Evolutionary conservation across 1,140 invertebrate genomes (phyloP).

Genomic region (Nebria ingens): DNA sequence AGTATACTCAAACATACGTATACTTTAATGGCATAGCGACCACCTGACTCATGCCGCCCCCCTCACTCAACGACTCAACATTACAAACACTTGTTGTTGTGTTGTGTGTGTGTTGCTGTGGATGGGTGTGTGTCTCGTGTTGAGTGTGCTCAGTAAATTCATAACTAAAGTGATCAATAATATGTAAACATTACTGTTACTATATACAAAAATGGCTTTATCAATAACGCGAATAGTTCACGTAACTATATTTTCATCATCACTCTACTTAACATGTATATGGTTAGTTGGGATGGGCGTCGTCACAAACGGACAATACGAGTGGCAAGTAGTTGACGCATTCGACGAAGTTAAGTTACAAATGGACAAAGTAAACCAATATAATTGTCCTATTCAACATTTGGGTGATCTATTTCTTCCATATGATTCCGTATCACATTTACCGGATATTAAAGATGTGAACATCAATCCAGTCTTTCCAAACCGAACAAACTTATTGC

Average conservation of each 20-base stretch:
- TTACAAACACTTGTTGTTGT: not conserved
- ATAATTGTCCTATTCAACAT: slow-evolving; percentile 84
- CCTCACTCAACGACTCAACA: not conserved
- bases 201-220: not conserved
- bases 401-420: slow-evolving; percentile 76
- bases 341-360: slow-evolving; percentile 78
- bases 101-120: not conserved
- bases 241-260: not conserved
- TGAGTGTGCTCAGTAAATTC: no score
- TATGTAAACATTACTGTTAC: not conserved
- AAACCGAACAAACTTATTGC: slow-evolving; percentile 84
- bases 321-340: slow-evolving; percentile 77
- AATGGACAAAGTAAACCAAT: slow-evolving; percentile 66
- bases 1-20: not conserved
- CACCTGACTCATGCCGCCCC: not conserved
- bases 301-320: slow-evolving; percentile 62
- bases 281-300: slow-evolving; percentile 42
- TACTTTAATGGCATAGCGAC: not conserved
- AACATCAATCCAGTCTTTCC: slow-evolving; percentile 92
- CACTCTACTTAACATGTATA: slow-evolving; percentile 10
- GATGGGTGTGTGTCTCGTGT: not conserved
- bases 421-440: slow-evolving; percentile 73
- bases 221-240: not conserved
- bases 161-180: no score
- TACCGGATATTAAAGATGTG: slow-evolving; percentile 89